Evolutionary conservation across 2,888 invertebrate species (phyloP).

Genomic region (Cephus nigrinus): DNA sequence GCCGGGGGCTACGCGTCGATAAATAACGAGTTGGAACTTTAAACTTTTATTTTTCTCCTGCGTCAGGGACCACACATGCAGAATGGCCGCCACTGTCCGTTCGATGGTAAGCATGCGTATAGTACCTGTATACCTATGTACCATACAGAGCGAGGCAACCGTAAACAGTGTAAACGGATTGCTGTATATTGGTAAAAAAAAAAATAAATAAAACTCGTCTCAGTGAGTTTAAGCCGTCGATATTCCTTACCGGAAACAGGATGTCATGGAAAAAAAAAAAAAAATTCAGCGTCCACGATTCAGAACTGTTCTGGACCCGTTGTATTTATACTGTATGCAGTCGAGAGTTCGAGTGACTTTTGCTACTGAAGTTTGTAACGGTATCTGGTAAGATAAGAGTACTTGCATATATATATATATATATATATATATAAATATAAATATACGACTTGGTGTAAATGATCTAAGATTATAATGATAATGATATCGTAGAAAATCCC

Average conservation of each 20-base stretch:
- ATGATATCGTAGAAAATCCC: not conserved
- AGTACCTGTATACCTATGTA: not conserved
- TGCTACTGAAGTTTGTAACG: not conserved
- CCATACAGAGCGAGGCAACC: not conserved
- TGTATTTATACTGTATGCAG: not conserved
- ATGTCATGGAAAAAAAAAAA: constrained; percentile 27
- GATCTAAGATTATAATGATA: not conserved
- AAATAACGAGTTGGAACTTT: constrained; percentile 53
- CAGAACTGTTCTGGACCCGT: not conserved
- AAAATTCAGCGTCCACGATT: not conserved
- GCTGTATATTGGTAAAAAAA: constrained; percentile 17
- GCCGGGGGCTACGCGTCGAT: constrained; percentile 45
- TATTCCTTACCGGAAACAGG: constrained; percentile 50
- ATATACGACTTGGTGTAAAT: not conserved
- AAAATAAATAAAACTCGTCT: constrained; percentile 54
- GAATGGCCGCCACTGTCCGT: not conserved
- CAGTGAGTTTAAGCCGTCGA: constrained; percentile 45
- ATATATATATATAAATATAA: too few relatives aligned
- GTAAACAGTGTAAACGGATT: constrained; percentile 1
- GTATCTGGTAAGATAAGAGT: not conserved
- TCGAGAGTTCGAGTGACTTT: not conserved
- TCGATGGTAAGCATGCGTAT: not conserved
- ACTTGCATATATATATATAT: too few relatives aligned
- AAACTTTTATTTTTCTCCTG: constrained; percentile 38
- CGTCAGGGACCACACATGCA: not conserved